Conservation (phyloP, 2,113 vertebrate genomes). For the Copsychus sechellarum region DNA sequence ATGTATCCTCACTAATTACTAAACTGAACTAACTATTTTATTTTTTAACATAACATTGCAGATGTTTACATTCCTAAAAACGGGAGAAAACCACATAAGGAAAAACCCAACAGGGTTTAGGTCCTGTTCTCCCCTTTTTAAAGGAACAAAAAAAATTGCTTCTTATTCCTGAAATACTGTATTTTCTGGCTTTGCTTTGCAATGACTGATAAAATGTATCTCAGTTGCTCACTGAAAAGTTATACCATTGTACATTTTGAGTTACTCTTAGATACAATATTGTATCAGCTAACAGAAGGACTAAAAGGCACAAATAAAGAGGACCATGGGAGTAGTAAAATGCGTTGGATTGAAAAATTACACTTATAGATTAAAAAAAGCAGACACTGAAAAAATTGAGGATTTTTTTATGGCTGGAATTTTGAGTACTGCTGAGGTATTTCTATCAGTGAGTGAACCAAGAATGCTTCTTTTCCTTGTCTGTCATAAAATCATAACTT, state of each 20-base stretch:
- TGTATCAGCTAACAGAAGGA: background rate
- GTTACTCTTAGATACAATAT: background rate
- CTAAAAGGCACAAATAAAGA: background rate
- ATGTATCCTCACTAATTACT: background rate
- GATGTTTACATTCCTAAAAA: background rate
- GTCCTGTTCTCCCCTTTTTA: background rate
- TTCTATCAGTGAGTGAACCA: background rate
- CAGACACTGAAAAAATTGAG: background rate
- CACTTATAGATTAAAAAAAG: background rate
- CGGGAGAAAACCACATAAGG: background rate
- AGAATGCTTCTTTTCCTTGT: background rate
- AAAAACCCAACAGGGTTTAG: background rate
- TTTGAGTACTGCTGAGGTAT: background rate
- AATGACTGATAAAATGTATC: background rate
- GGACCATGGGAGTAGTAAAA: background rate
- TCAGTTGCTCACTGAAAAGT: background rate
- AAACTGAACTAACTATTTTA: background rate
- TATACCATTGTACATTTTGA: background rate
- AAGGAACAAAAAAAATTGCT: background rate
- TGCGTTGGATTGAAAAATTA: background rate
- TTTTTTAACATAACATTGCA: background rate
- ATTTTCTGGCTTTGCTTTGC: background rate
- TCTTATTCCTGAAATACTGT: background rate
- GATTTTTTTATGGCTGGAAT: background rate
- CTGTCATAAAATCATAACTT: background rate